These are phyloP conservation scores for Eristalinus aeneus DNA, from an alignment of 2,888 invertebrate species.

Conservation along the genomic window DNA sequence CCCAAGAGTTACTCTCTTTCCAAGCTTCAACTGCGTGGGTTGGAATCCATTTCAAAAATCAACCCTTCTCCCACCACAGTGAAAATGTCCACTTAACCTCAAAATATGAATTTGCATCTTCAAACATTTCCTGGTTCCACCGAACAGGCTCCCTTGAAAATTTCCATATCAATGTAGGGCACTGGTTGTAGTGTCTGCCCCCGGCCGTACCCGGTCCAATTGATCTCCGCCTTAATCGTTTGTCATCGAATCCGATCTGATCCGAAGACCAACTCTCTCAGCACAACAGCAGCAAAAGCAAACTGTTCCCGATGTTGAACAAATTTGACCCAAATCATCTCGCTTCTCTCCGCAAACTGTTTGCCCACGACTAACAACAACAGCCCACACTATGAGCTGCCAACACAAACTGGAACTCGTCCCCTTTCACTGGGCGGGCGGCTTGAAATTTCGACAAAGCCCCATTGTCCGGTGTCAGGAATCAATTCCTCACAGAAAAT, in stretches of 20 bases:
- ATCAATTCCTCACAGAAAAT: conserved; percentile 12
- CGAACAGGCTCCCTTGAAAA: neutral
- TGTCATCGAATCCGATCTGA: neutral
- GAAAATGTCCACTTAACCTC: neutral
- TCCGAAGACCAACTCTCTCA: neutral
- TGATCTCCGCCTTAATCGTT: neutral
- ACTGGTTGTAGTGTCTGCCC: neutral
- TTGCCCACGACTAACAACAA: neutral
- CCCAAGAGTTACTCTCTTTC: no score
- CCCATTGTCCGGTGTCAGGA: neutral
- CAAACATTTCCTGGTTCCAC: neutral
- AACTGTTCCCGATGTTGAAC: neutral
- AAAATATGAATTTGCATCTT: neutral
- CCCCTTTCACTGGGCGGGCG: neutral
- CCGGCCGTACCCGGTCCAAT: neutral
- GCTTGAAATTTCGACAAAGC: neutral
- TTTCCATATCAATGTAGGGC: neutral
- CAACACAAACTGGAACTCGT: neutral
- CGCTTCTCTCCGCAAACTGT: neutral
- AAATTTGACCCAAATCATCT: neutral
- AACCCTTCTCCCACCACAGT: neutral
- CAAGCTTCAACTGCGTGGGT: no score
- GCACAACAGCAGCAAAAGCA: neutral
- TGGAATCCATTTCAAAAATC: no score
- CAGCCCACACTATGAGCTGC: neutral